These are phyloP conservation scores for Nemotelus nigrinus DNA, from an alignment of 2,888 invertebrate genomes.

Conservation along the genomic window DNA sequence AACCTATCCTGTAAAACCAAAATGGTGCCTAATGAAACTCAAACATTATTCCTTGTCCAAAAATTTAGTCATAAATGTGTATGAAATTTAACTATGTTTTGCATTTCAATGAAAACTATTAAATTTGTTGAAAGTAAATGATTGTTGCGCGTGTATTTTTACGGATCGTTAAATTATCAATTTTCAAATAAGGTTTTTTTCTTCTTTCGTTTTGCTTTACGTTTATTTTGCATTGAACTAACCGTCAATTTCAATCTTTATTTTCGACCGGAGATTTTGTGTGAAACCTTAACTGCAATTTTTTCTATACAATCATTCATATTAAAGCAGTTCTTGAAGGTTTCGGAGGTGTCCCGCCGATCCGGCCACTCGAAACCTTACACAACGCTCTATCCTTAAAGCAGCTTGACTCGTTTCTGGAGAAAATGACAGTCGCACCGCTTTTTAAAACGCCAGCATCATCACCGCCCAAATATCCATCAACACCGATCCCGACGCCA, in stretches of 20 bases:
- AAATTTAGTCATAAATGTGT: too few species aligned
- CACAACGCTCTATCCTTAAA: conserved; percentile 95
- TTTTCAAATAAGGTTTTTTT: not conserved
- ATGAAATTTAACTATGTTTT: too few species aligned
- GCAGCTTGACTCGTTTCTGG: conserved; percentile 90
- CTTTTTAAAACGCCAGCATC: conserved; percentile 79
- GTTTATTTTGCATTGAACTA: not conserved
- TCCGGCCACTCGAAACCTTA: conserved; percentile 95
- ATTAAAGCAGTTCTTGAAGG: conserved; percentile 76
- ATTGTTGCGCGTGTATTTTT: too few species aligned
- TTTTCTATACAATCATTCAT: conserved; percentile 1
- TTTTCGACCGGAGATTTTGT: conserved; percentile 22
- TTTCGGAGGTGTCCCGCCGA: conserved; percentile 92
- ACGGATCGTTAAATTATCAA: not conserved
- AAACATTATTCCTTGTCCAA: too few species aligned
- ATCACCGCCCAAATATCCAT: conserved; percentile 74
- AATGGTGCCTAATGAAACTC: too few species aligned
- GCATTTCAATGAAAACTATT: too few species aligned
- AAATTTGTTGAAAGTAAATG: too few species aligned
- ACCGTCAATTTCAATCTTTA: not conserved
- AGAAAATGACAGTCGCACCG: conserved; percentile 82
- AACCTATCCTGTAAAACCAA: too few species aligned
- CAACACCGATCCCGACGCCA: conserved; percentile 67
- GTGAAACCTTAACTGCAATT: conserved; percentile 39
- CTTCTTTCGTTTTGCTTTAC: not conserved